These are phyloP conservation scores for Cecropterus lyciades DNA, from an alignment of 1,140 invertebrate genomes.

Conservation along the genomic window DNA sequence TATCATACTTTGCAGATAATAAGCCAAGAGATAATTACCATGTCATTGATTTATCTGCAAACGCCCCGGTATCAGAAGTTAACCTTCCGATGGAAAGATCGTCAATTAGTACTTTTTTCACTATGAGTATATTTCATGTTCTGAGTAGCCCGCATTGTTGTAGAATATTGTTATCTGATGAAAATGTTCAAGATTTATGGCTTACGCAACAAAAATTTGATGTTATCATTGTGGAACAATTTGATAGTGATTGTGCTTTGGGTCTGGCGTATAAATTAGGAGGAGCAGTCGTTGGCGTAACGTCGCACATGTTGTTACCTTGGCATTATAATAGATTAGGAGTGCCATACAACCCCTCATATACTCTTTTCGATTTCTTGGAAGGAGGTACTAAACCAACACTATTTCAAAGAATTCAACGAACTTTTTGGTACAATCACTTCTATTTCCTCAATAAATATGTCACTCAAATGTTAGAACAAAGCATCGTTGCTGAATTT, in stretches of 20 bases:
- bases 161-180: slow-evolving; percentile 64
- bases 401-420: slow-evolving; percentile 76
- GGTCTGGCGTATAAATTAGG: slow-evolving; percentile 86
- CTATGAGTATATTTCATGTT: slow-evolving; percentile 79
- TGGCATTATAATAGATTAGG: slow-evolving; percentile 86
- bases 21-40: slow-evolving; percentile 84
- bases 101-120: slow-evolving; percentile 50
- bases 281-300: slow-evolving; percentile 86
- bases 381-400: slow-evolving; percentile 84
- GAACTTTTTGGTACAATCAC: slow-evolving; percentile 49
- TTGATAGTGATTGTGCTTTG: slow-evolving; percentile 89
- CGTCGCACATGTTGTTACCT: slow-evolving; percentile 85
- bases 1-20: slow-evolving; percentile 87
- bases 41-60: slow-evolving; percentile 82
- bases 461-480: slow-evolving; percentile 25
- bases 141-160: slow-evolving; percentile 69
- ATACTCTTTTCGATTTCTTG: slow-evolving; percentile 84
- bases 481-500: slow-evolving; percentile 15
- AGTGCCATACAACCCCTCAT: slow-evolving; percentile 85
- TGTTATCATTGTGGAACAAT: slow-evolving; percentile 88
- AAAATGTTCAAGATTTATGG: slow-evolving; percentile 74
- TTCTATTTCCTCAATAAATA: slow-evolving; percentile 33
- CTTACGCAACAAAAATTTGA: slow-evolving; percentile 85
- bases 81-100: slow-evolving; percentile 52
- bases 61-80: slow-evolving; percentile 58